Base-by-base conservation (phyloP, 2,797 vertebrate genomes). In the Uromys caudimaculatus region DNA sequence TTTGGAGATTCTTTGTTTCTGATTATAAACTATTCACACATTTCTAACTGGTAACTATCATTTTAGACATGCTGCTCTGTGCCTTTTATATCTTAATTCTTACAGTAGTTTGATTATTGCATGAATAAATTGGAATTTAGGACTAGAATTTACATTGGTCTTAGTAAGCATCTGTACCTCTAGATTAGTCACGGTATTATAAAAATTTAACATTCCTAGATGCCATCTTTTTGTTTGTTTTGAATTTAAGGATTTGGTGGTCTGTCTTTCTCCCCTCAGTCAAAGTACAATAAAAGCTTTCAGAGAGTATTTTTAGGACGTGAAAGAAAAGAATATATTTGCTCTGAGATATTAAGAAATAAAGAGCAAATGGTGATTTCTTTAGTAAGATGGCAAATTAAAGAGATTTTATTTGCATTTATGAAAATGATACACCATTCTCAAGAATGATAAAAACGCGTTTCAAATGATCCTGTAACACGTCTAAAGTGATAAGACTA, bases 341-440 rank as follows among this genome's bases (percentile, higher is more conserved):
- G 38, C 56, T 89, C 41, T 87, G 76, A 95, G 90, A 88, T 88
- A 90, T 24, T 44, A 84, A 67, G 54, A 89, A 90, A 94, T 91
- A 77, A 71, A 52, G 11, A 89, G 50, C 32, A 95, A 89, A 75
- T 93, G 67, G 32, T 86, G n/a, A 89, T 91, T 76, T 95, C 19
- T 83, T 50, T 90, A 73, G 67, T 75, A 89, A 69, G 38, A 86
- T 76, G 67, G 19, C 16, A 93, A 86, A 35, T 67, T 79, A 88
- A 84, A 79, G 35, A 54, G 35, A 23, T 44, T 29, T 93, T 96
- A 16, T 54, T 62, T 71, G 44, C 35, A 86, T 76, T 89, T 32
- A 77, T 91, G 91, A 93, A 69, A 91, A 85, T 95, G 32, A 29
- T 95, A 41, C 77, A 19, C 12, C 56, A 11, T 84, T 64, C 38